A percentile compares a stretch with the other conserved stretches of the same genome.
phyloP scores from a whole-genome alignment of 2,113 vertebrate species.

The Litocranius walleri region DNA sequence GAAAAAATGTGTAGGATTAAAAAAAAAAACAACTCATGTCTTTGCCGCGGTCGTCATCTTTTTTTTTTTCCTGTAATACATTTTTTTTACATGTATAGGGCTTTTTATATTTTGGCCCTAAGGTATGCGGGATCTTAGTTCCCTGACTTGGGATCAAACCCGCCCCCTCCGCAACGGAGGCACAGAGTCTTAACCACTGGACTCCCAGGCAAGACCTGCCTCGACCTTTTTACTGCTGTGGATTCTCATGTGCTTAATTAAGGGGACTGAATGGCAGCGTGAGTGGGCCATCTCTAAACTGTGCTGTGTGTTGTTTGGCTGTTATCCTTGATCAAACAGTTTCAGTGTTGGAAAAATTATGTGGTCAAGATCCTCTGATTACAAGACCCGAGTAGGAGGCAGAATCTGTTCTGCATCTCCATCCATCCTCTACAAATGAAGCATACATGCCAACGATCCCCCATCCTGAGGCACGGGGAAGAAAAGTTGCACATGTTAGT shows the following conservation, averaged over 20 bases:
- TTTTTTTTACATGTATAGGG: background rate
- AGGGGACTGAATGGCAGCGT: rapidly evolving
- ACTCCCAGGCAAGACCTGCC: background rate
- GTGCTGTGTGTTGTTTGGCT: background rate
- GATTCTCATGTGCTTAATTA: background rate
- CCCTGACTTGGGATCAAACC: background rate
- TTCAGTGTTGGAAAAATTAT: background rate
- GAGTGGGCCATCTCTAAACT: rapidly evolving
- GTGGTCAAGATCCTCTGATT: background rate
- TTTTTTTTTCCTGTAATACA: background rate
- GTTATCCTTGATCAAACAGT: background rate
- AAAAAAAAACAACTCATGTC: background rate
- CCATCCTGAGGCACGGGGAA: too few relatives aligned
- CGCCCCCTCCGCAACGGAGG: background rate
- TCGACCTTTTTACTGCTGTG: background rate
- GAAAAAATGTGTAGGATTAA: background rate
- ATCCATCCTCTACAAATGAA: background rate
- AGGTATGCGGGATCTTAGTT: background rate
- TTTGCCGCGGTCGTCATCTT: background rate
- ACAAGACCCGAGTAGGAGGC: background rate
- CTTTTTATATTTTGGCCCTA: background rate
- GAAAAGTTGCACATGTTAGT: background rate
- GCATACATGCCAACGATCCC: rapidly evolving
- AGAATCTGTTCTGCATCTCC: background rate
- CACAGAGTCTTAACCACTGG: background rate